These are phyloP conservation scores for Penaeus japonicus DNA, from an alignment of 1,140 invertebrate genomes.

Conservation along the genomic window DNA sequence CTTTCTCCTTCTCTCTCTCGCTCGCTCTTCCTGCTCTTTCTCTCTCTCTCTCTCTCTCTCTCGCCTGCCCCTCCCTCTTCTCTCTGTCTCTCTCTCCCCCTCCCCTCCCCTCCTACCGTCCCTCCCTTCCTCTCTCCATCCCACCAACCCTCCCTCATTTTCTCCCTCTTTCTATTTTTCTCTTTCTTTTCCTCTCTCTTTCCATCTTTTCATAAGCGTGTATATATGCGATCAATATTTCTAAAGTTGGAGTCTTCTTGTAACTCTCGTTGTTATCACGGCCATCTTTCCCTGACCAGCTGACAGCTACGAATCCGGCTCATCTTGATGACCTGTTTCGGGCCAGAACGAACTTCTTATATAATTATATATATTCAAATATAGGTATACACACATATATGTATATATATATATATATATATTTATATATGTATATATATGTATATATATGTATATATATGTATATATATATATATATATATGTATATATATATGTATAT, in stretches of 20 bases:
- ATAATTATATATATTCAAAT: not conserved
- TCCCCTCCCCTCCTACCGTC: not conserved
- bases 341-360: too few species aligned
- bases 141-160: not conserved
- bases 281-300: not conserved
- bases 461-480: not conserved
- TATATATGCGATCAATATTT: not conserved
- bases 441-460: not conserved
- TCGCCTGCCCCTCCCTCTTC: not conserved
- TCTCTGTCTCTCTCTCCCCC: not conserved
- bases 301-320: too few species aligned
- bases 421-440: conserved; percentile 3
- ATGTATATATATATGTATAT: conserved; percentile 13
- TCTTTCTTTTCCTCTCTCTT: conserved; percentile 2
- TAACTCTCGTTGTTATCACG: too few species aligned
- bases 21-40: not conserved
- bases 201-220: not conserved
- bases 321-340: too few species aligned
- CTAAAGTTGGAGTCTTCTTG: too few species aligned
- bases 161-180: not conserved
- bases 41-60: not conserved
- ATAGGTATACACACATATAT: not conserved
- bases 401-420: conserved; percentile 8
- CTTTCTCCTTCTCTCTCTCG: not conserved
- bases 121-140: not conserved